Conservation (phyloP, 2,113 vertebrate species). For the Gadus macrocephalus region DNA sequence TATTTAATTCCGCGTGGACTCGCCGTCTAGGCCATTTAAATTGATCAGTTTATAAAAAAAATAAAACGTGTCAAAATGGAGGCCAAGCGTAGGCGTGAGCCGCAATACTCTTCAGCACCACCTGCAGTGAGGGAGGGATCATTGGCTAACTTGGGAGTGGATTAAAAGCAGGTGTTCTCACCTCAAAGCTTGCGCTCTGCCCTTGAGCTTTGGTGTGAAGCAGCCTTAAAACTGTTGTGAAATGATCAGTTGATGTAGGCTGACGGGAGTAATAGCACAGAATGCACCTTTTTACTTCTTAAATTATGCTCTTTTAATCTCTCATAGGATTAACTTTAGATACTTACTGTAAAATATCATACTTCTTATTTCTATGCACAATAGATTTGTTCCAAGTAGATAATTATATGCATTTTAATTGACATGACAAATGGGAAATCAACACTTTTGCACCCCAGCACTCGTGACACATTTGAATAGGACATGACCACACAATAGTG, state of each 20-base stretch:
- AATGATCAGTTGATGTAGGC: conserved; percentile 53
- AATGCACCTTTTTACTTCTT: conserved; percentile 61
- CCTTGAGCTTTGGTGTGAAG: conserved; percentile 43
- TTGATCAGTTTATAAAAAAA: no score
- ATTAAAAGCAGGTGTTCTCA: no score
- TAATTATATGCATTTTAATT: conserved; percentile 51
- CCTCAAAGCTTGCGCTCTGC: no score
- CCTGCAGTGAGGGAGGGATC: no score
- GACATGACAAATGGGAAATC: conserved; percentile 52
- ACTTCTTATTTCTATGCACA: conserved; percentile 64
- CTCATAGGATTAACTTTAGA: conserved; percentile 24
- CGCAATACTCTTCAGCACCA: no score
- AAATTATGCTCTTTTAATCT: conserved; percentile 46
- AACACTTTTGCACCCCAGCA: conserved; percentile 35
- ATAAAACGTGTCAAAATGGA: no score
- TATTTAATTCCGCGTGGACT: no score
- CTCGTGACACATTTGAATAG: conserved; percentile 16
- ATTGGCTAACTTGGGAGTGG: background rate
- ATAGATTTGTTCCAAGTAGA: conserved; percentile 19
- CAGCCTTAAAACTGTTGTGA: conserved; percentile 37
- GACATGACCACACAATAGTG: conserved; percentile 9
- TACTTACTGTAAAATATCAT: conserved; percentile 30
- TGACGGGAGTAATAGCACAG: conserved; percentile 54
- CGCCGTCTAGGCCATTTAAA: no score
- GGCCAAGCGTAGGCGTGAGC: no score